Conservation (phyloP, 2,888 invertebrate species). For the Gymnoscelis rufifasciata region DNA sequence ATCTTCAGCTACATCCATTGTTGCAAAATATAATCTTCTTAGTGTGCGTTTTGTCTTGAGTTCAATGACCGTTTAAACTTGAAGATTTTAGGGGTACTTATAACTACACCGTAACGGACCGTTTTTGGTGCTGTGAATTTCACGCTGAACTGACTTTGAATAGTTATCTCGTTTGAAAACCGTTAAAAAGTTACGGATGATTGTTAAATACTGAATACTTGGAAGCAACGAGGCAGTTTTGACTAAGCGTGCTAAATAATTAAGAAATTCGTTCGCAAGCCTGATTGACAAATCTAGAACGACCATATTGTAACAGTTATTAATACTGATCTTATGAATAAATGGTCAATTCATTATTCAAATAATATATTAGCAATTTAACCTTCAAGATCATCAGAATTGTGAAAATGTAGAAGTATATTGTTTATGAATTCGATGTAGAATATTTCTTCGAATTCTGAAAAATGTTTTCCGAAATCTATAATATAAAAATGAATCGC, state of each 20-base stretch:
- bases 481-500: no score
- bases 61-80: constrained; percentile 4
- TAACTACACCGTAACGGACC: neutral
- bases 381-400: no score
- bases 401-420: no score
- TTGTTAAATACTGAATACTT: no score
- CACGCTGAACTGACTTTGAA: neutral
- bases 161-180: neutral
- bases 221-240: no score
- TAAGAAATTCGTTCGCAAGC: neutral
- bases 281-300: constrained; percentile 2
- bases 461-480: no score
- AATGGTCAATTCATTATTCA: no score
- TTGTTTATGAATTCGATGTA: no score
- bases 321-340: no score
- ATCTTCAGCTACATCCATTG: neutral
- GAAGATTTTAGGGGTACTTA: neutral
- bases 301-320: neutral
- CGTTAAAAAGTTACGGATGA: no score
- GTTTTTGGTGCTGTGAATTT: neutral
- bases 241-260: neutral
- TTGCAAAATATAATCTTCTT: neutral
- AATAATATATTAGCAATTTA: no score
- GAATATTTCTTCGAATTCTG: no score
- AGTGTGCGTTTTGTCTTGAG: neutral